These are phyloP conservation scores for Choreutis nemorana DNA, from an alignment of 2,888 invertebrate species.

Conservation along the genomic window DNA sequence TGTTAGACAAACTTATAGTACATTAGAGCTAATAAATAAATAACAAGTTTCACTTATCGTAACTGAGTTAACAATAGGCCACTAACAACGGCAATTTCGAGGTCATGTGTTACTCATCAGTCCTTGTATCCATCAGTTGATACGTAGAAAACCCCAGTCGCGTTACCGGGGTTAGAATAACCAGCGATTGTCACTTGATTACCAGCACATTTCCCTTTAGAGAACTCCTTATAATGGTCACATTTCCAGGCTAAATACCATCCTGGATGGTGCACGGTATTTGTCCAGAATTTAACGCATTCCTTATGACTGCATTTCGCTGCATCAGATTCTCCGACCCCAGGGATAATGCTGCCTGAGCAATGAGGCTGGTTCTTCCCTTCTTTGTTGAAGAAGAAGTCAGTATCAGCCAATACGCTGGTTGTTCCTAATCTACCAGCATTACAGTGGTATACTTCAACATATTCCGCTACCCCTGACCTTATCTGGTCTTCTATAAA, in stretches of 20 bases:
- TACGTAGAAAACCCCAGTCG: constrained; percentile 47
- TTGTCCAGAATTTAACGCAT: constrained; percentile 39
- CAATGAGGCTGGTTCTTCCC: constrained; percentile 66
- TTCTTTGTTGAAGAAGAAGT: constrained; percentile 67
- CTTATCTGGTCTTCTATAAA: constrained; percentile 51
- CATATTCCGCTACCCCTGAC: constrained; percentile 62
- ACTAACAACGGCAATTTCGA: too few species aligned
- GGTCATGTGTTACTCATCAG: neutral
- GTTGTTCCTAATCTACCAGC: constrained; percentile 61
- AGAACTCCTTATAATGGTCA: constrained; percentile 34
- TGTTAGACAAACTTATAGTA: too few species aligned
- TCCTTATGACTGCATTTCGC: constrained; percentile 54
- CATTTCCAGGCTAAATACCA: constrained; percentile 45
- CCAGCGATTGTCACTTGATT: constrained; percentile 47
- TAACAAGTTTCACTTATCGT: too few species aligned
- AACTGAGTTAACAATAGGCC: too few species aligned
- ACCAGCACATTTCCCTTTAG: constrained; percentile 33
- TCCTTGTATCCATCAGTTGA: constrained; percentile 34
- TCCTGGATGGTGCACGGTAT: constrained; percentile 32
- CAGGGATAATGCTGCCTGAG: constrained; percentile 33
- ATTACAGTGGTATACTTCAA: constrained; percentile 69
- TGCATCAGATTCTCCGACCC: constrained; percentile 38
- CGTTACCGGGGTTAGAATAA: constrained; percentile 48
- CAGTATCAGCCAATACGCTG: constrained; percentile 59
- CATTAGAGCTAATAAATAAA: too few species aligned